Conservation (phyloP, 2,113 vertebrate species). For the Lophotis ruficrista region DNA sequence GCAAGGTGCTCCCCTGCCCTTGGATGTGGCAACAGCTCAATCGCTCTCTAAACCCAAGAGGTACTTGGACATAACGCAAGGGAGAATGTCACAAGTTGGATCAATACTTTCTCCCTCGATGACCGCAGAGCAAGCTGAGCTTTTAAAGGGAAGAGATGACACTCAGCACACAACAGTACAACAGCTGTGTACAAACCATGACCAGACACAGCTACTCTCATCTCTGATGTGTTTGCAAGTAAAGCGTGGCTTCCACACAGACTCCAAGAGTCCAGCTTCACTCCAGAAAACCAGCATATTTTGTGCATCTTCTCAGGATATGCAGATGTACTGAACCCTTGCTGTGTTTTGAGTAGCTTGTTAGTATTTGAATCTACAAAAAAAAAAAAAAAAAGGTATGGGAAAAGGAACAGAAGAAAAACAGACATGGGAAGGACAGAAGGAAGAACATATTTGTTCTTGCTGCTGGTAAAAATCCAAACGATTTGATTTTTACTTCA, state of each 20-base stretch:
- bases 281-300: background rate
- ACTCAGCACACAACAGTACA: fast-evolving
- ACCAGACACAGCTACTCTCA: background rate
- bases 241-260: background rate
- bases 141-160: background rate
- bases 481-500: background rate
- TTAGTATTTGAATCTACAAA: background rate
- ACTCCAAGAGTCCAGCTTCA: background rate
- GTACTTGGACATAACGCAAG: background rate
- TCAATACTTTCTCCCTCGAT: background rate
- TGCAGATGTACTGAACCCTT: background rate
- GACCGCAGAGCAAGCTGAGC: background rate
- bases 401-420: slow-evolving; percentile 21
- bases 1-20: background rate
- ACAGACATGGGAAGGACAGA: background rate
- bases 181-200: background rate
- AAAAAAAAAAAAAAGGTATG: background rate
- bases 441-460: slow-evolving; percentile 59
- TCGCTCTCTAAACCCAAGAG: background rate
- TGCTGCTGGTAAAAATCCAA: slow-evolving; percentile 45
- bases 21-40: background rate
- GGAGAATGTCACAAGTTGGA: background rate
- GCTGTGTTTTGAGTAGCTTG: background rate
- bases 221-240: background rate
- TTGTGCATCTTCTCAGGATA: background rate